Evolutionary conservation across 2,797 vertebrate genomes (phyloP).

Genomic region (Jordanella pulchra): DNA sequence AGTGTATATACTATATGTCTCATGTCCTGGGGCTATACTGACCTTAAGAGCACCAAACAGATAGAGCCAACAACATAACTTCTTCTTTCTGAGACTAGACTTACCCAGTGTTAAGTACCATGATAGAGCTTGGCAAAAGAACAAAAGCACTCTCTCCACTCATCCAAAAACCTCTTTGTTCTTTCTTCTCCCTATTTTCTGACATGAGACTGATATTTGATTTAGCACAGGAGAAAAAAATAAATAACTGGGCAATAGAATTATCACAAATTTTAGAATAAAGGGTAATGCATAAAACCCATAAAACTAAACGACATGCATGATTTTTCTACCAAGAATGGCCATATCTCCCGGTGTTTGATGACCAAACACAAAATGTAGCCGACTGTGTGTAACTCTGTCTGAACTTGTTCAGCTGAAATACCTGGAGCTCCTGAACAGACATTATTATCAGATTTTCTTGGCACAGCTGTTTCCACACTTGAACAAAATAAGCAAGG

Average conservation of each 20-base stretch:
- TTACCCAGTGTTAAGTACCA: conserved; percentile 64
- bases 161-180: conserved; percentile 35
- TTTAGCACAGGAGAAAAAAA: neutral
- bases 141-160: conserved; percentile 48
- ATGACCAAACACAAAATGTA: conserved; percentile 54
- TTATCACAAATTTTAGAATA: conserved; percentile 3
- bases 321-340: conserved; percentile 30
- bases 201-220: conserved; percentile 11
- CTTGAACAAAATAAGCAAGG: conserved; percentile 31
- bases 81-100: conserved; percentile 74
- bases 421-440: conserved; percentile 55
- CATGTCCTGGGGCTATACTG: conserved; percentile 68
- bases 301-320: conserved; percentile 35
- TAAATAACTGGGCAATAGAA: neutral
- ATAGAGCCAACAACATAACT: conserved; percentile 64
- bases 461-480: conserved; percentile 53
- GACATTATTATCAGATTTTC: conserved; percentile 57
- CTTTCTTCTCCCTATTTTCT: conserved; percentile 28
- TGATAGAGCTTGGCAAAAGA: conserved; percentile 54
- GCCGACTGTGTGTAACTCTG: conserved; percentile 53
- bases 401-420: conserved; percentile 52
- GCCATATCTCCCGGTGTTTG: conserved; percentile 38
- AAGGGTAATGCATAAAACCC: conserved; percentile 25
- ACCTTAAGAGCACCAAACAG: conserved; percentile 64
- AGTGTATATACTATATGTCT: conserved; percentile 60